Evolutionary conservation across 2,113 vertebrate species (phyloP).

Genomic region (Thermophis baileyi): DNA sequence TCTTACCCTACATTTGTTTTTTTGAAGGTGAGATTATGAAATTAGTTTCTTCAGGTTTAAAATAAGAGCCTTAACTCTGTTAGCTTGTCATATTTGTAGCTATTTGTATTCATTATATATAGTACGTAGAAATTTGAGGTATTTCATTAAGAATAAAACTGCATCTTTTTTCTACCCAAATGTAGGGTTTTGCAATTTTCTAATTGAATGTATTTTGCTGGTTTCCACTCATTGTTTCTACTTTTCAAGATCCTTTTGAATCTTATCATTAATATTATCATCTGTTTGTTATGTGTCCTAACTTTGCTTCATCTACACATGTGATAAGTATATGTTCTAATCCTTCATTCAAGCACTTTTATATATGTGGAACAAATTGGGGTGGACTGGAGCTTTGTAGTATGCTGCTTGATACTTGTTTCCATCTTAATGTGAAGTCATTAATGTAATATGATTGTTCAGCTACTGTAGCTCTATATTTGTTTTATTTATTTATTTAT

Average conservation of each 20-base stretch:
- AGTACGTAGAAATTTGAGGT: neutral
- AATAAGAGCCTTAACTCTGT: neutral
- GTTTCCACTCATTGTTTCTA: neutral
- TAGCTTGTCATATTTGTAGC: neutral
- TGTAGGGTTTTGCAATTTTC: neutral
- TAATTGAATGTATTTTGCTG: neutral
- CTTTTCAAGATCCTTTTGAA: neutral
- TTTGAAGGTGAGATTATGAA: neutral
- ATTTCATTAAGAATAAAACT: neutral
- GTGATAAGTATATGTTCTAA: neutral
- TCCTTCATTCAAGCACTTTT: neutral
- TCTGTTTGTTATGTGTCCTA: neutral
- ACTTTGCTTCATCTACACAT: neutral
- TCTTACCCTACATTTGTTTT: neutral
- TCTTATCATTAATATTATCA: neutral
- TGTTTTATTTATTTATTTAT: neutral
- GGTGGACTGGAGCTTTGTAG: neutral
- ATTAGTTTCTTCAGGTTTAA: neutral
- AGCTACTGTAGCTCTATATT: neutral
- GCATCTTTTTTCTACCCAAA: neutral
- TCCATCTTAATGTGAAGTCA: neutral
- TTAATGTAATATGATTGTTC: neutral
- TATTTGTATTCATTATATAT: neutral
- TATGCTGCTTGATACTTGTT: neutral
- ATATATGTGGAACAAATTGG: neutral